Percentiles rank a stretch among this genome's conserved stretches.
Evolutionary conservation across 2,113 vertebrate genomes (phyloP).

Genomic region (Anser brachyrhynchus): DNA sequence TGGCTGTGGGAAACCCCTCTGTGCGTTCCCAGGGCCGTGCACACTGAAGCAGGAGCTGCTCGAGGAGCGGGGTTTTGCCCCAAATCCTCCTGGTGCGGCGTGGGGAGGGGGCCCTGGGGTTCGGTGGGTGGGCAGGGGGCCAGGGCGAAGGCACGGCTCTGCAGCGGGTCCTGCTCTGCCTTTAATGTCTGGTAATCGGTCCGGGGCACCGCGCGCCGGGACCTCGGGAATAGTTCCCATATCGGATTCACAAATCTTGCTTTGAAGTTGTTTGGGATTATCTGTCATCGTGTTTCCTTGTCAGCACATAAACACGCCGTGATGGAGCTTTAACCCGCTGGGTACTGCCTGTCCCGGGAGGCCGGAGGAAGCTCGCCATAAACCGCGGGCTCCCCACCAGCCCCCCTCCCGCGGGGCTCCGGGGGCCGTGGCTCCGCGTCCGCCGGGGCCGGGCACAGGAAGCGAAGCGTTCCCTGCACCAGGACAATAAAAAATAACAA

Average conservation of each 20-base stretch:
- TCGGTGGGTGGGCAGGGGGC: fast-evolving
- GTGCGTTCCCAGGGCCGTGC: too few species aligned
- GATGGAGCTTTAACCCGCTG: constrained; percentile 10
- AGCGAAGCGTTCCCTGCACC: neutral
- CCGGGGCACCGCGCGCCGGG: neutral
- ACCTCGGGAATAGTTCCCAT: constrained; percentile 46
- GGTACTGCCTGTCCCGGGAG: constrained; percentile 51
- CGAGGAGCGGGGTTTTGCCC: neutral
- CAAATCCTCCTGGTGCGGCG: fast-evolving
- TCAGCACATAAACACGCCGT: constrained; percentile 61
- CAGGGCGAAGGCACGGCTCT: neutral
- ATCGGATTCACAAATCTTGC: constrained; percentile 13
- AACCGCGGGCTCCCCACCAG: neutral
- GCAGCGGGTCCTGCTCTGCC: neutral
- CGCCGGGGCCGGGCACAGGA: neutral
- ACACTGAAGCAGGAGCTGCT: neutral
- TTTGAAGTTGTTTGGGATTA: constrained; percentile 75
- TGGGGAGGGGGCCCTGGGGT: neutral
- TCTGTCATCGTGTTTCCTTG: constrained; percentile 66
- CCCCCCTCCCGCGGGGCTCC: neutral
- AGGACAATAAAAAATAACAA: neutral
- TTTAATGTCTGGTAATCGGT: neutral
- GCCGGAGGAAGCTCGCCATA: constrained; percentile 22
- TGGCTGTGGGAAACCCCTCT: neutral
- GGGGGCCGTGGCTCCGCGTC: neutral